Evolutionary conservation across 2,797 vertebrate genomes (phyloP).

Genomic region (Hapalemur alaotrensis): DNA sequence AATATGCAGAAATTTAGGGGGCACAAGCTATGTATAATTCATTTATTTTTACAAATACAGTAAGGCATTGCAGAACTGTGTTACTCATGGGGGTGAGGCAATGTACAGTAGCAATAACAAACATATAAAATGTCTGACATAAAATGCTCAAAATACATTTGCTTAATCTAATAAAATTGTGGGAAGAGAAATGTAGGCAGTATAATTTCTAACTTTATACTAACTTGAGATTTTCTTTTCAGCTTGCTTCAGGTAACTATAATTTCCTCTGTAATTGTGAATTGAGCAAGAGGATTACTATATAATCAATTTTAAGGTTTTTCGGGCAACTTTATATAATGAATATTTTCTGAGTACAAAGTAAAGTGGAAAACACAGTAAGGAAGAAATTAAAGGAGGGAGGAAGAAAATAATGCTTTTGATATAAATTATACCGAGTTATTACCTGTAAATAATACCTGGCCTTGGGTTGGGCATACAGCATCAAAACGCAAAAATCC

Average conservation of each 20-base stretch:
- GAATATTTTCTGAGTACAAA: not conserved
- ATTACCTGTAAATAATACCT: constrained; percentile 94
- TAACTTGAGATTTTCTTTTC: not conserved
- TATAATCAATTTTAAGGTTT: not conserved
- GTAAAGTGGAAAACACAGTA: not conserved
- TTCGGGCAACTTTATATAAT: not conserved
- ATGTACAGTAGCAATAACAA: not conserved
- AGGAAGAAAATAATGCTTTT: not conserved
- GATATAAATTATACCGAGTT: not conserved
- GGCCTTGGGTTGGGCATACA: constrained; percentile 92
- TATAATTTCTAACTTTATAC: not conserved
- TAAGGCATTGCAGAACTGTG: not conserved
- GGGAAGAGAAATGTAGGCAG: not conserved
- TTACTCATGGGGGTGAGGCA: not conserved
- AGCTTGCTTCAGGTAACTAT: not conserved
- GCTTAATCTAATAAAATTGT: not conserved
- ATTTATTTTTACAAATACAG: not conserved
- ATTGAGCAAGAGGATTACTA: not conserved
- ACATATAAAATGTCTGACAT: not conserved
- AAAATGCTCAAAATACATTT: not conserved
- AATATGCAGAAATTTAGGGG: not conserved
- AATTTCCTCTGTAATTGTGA: not conserved
- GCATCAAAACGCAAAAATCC: constrained; percentile 95
- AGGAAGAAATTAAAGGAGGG: not conserved
- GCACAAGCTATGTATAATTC: not conserved